Evolutionary conservation across 2,888 invertebrate species (phyloP).

Genomic region (Euproctis similis): DNA sequence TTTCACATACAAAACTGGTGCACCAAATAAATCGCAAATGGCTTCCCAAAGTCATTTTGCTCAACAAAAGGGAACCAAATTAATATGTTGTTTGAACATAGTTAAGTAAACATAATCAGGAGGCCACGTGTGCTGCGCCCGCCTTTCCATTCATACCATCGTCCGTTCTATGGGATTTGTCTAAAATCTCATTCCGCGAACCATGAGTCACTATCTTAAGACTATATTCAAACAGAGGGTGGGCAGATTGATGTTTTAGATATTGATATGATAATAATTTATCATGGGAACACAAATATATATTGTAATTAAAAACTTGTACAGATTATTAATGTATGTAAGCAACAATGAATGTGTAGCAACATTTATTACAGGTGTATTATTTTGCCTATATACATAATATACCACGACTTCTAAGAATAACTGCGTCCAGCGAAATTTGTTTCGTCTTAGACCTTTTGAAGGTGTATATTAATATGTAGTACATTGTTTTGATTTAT

Average conservation of each 20-base stretch:
- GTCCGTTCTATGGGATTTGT: slow-evolving; percentile 59
- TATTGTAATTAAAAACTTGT: slow-evolving; percentile 18
- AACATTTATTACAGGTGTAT: too few species aligned
- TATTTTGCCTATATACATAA: too few species aligned
- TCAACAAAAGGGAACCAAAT: slow-evolving; percentile 63
- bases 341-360: too few species aligned
- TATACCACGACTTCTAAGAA: too few species aligned
- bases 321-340: too few species aligned
- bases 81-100: slow-evolving; percentile 75
- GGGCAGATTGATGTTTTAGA: slow-evolving; percentile 62
- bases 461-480: too few species aligned
- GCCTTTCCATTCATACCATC: slow-evolving; percentile 47
- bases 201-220: slow-evolving; percentile 66
- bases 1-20: too few species aligned
- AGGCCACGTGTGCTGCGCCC: slow-evolving; percentile 58
- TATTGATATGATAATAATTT: slow-evolving; percentile 55
- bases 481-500: too few species aligned
- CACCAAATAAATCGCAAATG: slow-evolving; percentile 19
- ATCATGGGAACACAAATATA: slow-evolving; percentile 37
- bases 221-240: slow-evolving; percentile 67
- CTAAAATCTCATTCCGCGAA: slow-evolving; percentile 55
- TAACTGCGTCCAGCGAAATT: too few species aligned
- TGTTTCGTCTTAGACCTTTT: too few species aligned
- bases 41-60: slow-evolving; percentile 62
- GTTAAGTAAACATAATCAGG: slow-evolving; percentile 71